These are phyloP conservation scores for Chorisops tibialis DNA, from an alignment of 2,888 invertebrate genomes.

Conservation along the genomic window DNA sequence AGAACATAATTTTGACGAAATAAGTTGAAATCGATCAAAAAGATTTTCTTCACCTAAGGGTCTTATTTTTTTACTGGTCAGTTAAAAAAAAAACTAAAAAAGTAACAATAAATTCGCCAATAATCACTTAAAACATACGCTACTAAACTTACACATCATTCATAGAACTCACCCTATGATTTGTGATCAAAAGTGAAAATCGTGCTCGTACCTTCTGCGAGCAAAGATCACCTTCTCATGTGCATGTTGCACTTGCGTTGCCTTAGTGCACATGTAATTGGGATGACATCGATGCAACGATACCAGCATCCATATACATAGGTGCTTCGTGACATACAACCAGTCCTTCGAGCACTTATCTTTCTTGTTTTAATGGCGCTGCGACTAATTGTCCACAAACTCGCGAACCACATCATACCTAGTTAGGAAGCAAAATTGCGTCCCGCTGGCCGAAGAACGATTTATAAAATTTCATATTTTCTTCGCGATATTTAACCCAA, in stretches of 20 bases:
- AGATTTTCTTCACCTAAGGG: no score
- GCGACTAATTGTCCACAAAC: slow-evolving; percentile 20
- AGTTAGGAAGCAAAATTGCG: neutral
- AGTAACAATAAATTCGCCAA: no score
- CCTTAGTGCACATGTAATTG: slow-evolving; percentile 16
- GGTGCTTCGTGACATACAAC: slow-evolving; percentile 22
- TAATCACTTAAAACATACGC: no score
- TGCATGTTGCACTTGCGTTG: neutral
- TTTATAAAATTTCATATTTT: slow-evolving; percentile 1
- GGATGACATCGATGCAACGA: slow-evolving; percentile 13
- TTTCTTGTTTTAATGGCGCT: slow-evolving; percentile 16
- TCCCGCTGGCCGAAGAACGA: neutral
- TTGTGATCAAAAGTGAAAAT: neutral
- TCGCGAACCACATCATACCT: slow-evolving; percentile 7
- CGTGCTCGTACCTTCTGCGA: slow-evolving; percentile 9
- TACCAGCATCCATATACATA: neutral
- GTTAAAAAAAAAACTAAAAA: no score
- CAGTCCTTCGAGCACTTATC: slow-evolving; percentile 17
- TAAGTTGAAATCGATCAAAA: no score
- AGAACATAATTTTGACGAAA: no score
- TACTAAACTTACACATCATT: no score
- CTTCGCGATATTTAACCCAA: slow-evolving; percentile 17
- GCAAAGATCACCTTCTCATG: slow-evolving; percentile 5
- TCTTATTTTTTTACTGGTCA: no score
- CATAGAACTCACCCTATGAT: no score